phyloP scores from a whole-genome alignment of 2,888 invertebrate genomes.

The Cheilosia vernalis region DNA sequence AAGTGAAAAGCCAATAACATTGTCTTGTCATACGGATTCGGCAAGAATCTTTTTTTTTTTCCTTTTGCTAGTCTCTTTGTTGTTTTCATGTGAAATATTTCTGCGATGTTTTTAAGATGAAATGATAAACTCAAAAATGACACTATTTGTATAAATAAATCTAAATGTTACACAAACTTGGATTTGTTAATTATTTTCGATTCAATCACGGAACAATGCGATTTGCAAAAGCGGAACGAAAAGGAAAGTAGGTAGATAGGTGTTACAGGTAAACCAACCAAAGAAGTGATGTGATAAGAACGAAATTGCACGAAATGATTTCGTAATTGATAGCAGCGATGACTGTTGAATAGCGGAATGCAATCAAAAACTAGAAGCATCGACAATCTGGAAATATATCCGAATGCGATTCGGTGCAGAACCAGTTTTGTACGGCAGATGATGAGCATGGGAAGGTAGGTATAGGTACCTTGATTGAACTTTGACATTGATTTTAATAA shows the following conservation, averaged over 20 bases:
- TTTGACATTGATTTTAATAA: background rate
- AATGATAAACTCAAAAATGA: background rate
- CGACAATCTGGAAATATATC: too few species aligned
- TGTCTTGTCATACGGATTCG: background rate
- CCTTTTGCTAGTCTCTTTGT: background rate
- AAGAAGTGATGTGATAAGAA: background rate
- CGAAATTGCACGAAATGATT: background rate
- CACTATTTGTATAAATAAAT: background rate
- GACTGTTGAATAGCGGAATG: background rate
- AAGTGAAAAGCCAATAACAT: conserved; percentile 83
- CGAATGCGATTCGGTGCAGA: too few species aligned
- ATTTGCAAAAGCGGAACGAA: background rate
- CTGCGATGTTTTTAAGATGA: background rate
- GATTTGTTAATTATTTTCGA: background rate
- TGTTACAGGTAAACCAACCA: background rate
- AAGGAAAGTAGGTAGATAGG: background rate
- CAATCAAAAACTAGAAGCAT: too few species aligned
- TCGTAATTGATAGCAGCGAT: background rate
- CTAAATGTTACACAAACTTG: background rate
- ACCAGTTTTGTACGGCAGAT: too few species aligned
- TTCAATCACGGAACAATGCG: background rate
- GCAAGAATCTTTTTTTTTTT: background rate
- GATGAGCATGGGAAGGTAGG: too few species aligned
- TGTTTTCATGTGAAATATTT: background rate
- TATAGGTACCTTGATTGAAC: background rate